Conservation (phyloP, 2,888 invertebrate genomes). For the Hirtodrosophila confusa region DNA sequence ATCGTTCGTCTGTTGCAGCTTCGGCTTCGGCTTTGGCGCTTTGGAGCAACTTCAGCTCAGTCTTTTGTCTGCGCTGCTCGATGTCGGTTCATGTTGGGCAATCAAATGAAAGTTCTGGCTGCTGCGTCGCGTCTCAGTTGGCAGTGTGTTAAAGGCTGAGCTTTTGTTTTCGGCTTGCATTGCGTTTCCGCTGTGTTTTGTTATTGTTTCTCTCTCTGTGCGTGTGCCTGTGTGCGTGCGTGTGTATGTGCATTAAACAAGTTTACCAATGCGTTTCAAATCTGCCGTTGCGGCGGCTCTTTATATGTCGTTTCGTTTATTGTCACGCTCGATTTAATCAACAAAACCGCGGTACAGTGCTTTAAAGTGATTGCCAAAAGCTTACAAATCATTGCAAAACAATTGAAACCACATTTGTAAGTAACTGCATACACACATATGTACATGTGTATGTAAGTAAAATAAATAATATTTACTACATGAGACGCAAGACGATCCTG, state of each 20-base stretch:
- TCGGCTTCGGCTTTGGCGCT: conserved; percentile 36
- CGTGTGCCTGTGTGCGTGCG: conserved; percentile 9
- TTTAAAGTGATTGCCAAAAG: conserved; percentile 41
- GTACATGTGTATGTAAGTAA: conserved; percentile 15
- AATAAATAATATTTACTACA: conserved; percentile 26
- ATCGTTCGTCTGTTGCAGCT: conserved; percentile 42
- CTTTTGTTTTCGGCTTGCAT: conserved; percentile 45
- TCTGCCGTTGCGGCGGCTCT: conserved; percentile 53
- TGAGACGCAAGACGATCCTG: conserved; percentile 13
- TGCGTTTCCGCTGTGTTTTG: conserved; percentile 48
- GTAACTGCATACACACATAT: conserved; percentile 36
- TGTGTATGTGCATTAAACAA: conserved; percentile 49
- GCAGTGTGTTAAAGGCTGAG: conserved; percentile 43
- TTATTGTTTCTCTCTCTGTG: conserved; percentile 31
- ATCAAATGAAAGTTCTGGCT: conserved; percentile 40
- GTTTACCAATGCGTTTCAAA: conserved; percentile 70
- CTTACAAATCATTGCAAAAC: conserved; percentile 46
- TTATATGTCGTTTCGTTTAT: conserved; percentile 56
- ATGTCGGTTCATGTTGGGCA: conserved; percentile 49
- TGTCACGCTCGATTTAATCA: conserved; percentile 67
- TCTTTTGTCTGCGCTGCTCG: conserved; percentile 66
- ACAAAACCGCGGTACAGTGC: conserved; percentile 21
- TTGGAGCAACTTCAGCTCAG: conserved; percentile 64
- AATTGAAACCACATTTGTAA: conserved; percentile 10
- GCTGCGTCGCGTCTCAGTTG: conserved; percentile 40